Percentiles rank a stretch among this genome's conserved stretches.
Evolutionary conservation across 2,888 invertebrate genomes (phyloP).

Genomic region (Synergus laeviventris): DNA sequence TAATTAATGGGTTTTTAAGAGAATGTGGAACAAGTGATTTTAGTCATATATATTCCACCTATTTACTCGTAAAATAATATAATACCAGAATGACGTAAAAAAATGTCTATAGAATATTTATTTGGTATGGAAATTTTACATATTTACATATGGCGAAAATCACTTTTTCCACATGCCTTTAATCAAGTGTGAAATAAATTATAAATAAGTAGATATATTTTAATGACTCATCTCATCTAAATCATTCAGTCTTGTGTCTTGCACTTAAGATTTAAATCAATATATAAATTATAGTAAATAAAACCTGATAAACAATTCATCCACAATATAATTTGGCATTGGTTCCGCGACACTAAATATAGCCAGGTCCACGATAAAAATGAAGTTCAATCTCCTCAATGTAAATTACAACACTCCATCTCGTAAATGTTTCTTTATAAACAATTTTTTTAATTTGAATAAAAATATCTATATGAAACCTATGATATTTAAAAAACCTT

Average conservation of each 20-base stretch:
- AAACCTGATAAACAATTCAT: neutral
- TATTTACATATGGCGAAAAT: too few species aligned
- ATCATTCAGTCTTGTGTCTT: neutral
- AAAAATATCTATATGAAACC: neutral
- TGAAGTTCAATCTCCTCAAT: conserved; percentile 31
- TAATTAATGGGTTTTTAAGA: too few species aligned
- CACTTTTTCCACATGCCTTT: too few species aligned
- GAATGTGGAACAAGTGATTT: too few species aligned
- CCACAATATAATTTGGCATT: conserved; percentile 25
- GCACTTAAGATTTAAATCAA: neutral
- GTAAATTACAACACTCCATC: neutral
- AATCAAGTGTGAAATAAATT: too few species aligned
- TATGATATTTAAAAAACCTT: neutral
- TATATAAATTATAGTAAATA: neutral
- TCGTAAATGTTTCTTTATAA: neutral
- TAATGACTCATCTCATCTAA: neutral
- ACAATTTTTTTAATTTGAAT: neutral
- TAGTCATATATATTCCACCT: too few species aligned
- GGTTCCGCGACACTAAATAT: conserved; percentile 10
- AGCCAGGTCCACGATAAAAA: conserved; percentile 6
- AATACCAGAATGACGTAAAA: too few species aligned
- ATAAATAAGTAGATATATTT: neutral
- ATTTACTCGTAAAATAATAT: too few species aligned
- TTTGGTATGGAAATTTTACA: too few species aligned
- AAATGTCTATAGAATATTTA: too few species aligned